A percentile compares a stretch with the other conserved stretches of the same genome.
Conservation (phyloP, 1,140 invertebrate species). For the Pogonomyrmex californicus region DNA sequence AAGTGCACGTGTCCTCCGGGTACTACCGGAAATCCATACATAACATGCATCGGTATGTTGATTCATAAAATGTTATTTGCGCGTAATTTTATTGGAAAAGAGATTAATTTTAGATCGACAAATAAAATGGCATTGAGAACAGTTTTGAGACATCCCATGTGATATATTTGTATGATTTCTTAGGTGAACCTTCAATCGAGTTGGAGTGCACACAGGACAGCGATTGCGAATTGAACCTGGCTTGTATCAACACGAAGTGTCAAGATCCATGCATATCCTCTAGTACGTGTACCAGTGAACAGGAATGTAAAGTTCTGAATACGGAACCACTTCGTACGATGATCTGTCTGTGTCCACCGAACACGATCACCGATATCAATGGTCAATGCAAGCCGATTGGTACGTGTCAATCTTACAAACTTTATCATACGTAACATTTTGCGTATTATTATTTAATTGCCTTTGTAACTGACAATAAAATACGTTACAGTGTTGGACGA, state of each 20-base stretch:
- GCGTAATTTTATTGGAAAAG: constrained; percentile 16
- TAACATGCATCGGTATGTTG: constrained; percentile 89
- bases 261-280: constrained; percentile 91
- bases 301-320: constrained; percentile 93
- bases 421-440: background rate
- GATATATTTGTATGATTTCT: constrained; percentile 11
- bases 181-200: constrained; percentile 74
- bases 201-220: constrained; percentile 91
- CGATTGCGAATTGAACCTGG: constrained; percentile 91
- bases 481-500: constrained; percentile 48
- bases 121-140: background rate
- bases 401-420: constrained; percentile 71
- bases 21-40: constrained; percentile 92
- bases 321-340: constrained; percentile 93
- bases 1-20: constrained; percentile 92
- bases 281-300: constrained; percentile 91
- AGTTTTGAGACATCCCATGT: background rate
- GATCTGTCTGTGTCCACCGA: constrained; percentile 93
- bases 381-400: constrained; percentile 90
- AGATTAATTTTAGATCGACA: background rate
- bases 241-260: constrained; percentile 93
- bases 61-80: constrained; percentile 48
- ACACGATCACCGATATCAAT: constrained; percentile 89
- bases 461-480: background rate
- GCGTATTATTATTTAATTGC: background rate